phyloP scores from a whole-genome alignment of 2,888 invertebrate genomes.

The Eudemis profundana region DNA sequence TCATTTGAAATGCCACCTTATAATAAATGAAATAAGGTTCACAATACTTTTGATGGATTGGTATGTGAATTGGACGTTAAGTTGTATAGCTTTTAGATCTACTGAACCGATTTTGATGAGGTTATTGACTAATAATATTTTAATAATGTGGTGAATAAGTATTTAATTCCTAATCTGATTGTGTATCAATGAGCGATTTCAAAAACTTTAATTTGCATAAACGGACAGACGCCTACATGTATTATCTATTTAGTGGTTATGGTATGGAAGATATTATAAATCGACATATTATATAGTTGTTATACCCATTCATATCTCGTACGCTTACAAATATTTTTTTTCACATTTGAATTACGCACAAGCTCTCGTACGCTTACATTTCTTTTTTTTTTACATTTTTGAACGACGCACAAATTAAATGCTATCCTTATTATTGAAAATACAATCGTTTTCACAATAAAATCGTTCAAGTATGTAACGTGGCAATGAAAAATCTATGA shows the following conservation, averaged over 20 bases:
- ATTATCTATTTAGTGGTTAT: too few relatives aligned
- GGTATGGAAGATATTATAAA: background rate
- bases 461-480: too few relatives aligned
- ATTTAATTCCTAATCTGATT: constrained; percentile 21
- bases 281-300: background rate
- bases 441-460: too few relatives aligned
- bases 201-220: constrained; percentile 16
- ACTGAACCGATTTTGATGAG: constrained; percentile 30
- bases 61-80: constrained; percentile 10
- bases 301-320: too few relatives aligned
- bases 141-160: constrained; percentile 26
- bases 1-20: constrained; percentile 1
- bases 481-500: too few relatives aligned
- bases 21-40: background rate
- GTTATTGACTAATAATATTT: constrained; percentile 41
- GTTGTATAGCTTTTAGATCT: constrained; percentile 12
- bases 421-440: too few relatives aligned
- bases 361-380: too few relatives aligned
- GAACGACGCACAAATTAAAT: too few relatives aligned
- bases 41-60: background rate
- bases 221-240: constrained; percentile 11
- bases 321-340: too few relatives aligned
- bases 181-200: constrained; percentile 17
- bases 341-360: too few relatives aligned
- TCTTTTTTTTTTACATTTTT: too few relatives aligned